A percentile compares a stretch with the other conserved stretches of the same genome.
Conservation (phyloP, 2,888 invertebrate species). For the Drosophila acutilabella region DNA sequence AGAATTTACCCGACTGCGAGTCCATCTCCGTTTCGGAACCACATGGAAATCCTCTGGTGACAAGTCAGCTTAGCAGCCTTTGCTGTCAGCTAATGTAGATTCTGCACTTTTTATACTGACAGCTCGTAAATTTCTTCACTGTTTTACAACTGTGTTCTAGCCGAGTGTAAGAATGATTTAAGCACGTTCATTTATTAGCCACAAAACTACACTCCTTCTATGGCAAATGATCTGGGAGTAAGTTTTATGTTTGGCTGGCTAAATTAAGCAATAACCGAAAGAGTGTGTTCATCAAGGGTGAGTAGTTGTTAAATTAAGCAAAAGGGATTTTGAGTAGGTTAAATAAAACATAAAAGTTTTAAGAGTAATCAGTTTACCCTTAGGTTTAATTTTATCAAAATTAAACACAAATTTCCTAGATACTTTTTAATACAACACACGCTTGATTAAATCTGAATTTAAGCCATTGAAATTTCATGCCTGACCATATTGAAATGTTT, state of each 20-base stretch:
- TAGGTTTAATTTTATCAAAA: no score
- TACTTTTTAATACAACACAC: no score
- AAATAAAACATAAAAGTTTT: no score
- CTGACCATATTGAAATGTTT: conserved; percentile 17
- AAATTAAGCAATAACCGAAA: no score
- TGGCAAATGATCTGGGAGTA: neutral
- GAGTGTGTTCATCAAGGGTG: no score
- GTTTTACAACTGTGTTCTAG: conserved; percentile 10
- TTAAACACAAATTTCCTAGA: no score
- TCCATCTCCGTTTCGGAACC: conserved; percentile 19
- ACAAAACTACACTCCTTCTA: neutral
- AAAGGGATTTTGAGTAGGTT: no score
- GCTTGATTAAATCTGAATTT: neutral
- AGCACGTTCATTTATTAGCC: neutral
- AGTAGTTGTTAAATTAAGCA: no score
- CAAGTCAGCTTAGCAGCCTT: conserved; percentile 46
- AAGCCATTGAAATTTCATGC: neutral
- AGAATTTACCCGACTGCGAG: conserved; percentile 8
- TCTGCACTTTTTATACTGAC: conserved; percentile 10
- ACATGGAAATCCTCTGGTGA: conserved; percentile 33
- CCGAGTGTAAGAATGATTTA: conserved; percentile 4
- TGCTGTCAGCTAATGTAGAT: conserved; percentile 34
- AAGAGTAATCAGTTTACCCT: no score
- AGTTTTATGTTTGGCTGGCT: no score
- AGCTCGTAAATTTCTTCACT: conserved; percentile 23